Evolutionary conservation across 1,140 invertebrate species (phyloP), one percentile per base, ranked within the genome.

Genomic region (Diorhabda sublineata): DNA sequence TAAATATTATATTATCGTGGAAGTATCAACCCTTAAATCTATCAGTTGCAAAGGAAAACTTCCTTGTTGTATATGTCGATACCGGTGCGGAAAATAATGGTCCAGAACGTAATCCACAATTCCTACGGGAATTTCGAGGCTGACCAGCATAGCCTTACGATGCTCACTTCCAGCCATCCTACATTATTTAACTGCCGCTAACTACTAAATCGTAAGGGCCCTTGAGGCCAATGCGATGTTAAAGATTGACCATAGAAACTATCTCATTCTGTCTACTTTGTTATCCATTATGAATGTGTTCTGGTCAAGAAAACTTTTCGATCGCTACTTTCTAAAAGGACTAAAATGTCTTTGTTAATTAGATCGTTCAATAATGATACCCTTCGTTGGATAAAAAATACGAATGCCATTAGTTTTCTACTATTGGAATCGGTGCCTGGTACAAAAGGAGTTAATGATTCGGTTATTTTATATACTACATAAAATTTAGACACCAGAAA

Each of bases 131-230:
- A 70, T 64, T 59, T 61, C 52, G 68, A 69, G 74, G 74, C 73
- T 75, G 74, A 73, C 74, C 74, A 68, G 69, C 71, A 73, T 70
- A 61, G 70, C 69, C 69, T 71, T 69, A 73, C 73, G 71, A 73
- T 75, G 72, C 74, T 72, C 74, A 67, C 63, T 71, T 56, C 52
- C 43, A 71, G 69, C 66, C 69, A 47, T 71, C 70, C 73, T 76
- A 74, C 75, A 76, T 76, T 76, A 76, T 76, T 76, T 74, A 76
- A 71, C 73, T 69, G 64, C 64, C 63, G 70, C 72, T 74, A 73
- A 74, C 75, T 72, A 71, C 75, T 73, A 73, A 74, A 76, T 76
- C 75, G 71, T 66, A 58, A 26, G 42, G 11, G 9, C 52, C 64
- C 64, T 61, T 62, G 43, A 56, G 62, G 61, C 62, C 42, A 47